These are phyloP conservation scores for Antedon mediterranea DNA, from an alignment of 53 echinoderm and acorn worm species.

Conservation along the genomic window DNA sequence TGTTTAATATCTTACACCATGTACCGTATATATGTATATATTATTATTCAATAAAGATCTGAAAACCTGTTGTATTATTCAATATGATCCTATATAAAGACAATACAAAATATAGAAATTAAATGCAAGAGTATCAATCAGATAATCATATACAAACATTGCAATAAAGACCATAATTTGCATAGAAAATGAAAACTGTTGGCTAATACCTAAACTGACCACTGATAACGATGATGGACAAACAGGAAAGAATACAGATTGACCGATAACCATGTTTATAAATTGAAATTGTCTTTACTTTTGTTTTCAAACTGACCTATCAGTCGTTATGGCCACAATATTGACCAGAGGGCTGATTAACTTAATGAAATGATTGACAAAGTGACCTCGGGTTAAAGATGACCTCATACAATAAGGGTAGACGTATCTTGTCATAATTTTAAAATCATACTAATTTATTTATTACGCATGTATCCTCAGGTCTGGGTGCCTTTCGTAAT, in stretches of 20 bases:
- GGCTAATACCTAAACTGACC: too few relatives aligned
- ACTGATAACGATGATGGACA: neutral
- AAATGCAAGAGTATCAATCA: too few relatives aligned
- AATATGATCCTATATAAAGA: too few relatives aligned
- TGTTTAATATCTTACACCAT: too few relatives aligned
- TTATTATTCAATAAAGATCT: too few relatives aligned
- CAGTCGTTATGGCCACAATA: neutral
- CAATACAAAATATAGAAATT: too few relatives aligned
- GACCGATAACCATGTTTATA: neutral
- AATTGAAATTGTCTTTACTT: neutral
- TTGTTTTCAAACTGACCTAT: neutral
- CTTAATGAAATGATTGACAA: neutral
- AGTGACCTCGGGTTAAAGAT: neutral
- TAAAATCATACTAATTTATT: neutral
- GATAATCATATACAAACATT: too few relatives aligned
- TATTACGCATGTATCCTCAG: neutral
- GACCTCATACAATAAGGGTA: neutral
- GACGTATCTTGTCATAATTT: neutral
- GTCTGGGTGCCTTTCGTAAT: neutral
- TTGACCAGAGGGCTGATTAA: neutral
- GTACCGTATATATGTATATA: too few relatives aligned
- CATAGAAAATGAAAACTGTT: too few relatives aligned
- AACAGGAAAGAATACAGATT: neutral
- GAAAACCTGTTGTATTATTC: too few relatives aligned
- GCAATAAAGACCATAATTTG: too few relatives aligned